Percentiles rank a stretch among this genome's conserved stretches.
Evolutionary conservation across 1,140 invertebrate genomes (phyloP).

Genomic region (Platyscapa corneri): DNA sequence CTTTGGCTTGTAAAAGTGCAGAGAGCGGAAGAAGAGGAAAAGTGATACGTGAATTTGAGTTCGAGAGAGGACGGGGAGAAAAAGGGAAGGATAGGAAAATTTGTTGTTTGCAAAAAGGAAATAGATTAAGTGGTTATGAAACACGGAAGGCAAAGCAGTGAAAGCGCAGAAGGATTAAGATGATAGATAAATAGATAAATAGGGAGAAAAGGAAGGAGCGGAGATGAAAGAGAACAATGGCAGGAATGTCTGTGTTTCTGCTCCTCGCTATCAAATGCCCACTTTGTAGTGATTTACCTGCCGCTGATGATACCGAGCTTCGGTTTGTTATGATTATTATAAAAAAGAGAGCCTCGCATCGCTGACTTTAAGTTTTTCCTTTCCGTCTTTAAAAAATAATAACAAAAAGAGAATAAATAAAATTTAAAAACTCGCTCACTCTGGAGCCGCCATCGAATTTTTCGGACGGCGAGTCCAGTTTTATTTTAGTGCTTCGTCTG

Average conservation of each 20-base stretch:
- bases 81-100: neutral
- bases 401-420: slow-evolving; percentile 10
- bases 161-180: neutral
- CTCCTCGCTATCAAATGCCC: neutral
- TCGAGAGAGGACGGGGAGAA: neutral
- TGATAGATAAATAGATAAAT: neutral
- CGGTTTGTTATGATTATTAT: neutral
- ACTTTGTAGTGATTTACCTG: neutral
- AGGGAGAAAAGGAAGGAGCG: neutral
- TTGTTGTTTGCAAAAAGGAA: neutral
- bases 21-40: neutral
- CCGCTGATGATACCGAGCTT: neutral
- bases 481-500: slow-evolving; percentile 2
- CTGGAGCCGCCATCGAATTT: neutral
- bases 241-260: neutral
- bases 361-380: neutral
- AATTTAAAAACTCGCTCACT: neutral
- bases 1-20: neutral
- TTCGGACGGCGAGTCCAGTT: neutral
- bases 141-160: neutral
- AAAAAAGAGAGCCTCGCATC: neutral
- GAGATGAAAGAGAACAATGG: neutral
- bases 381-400: neutral
- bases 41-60: neutral
- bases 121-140: neutral